Evolutionary conservation across 2,888 invertebrate genomes (phyloP).

Genomic region (Rugalucina vietnamica): DNA sequence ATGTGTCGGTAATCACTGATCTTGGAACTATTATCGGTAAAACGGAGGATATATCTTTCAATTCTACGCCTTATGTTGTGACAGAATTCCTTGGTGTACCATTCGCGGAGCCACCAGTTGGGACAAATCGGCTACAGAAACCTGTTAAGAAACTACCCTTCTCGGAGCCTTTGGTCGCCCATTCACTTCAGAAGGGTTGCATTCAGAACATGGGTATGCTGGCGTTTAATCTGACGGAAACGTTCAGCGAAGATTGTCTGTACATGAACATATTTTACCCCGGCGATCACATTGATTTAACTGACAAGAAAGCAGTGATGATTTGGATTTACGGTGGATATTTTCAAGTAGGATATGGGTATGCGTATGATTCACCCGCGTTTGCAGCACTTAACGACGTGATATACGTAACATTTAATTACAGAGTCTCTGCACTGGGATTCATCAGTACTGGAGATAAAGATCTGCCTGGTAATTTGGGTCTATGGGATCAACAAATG

Average conservation of each 20-base stretch:
- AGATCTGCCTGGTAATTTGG: conserved; percentile 22
- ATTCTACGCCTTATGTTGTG: not conserved
- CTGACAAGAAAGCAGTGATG: conserved; percentile 25
- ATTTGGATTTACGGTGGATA: conserved; percentile 39
- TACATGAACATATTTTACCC: conserved; percentile 35
- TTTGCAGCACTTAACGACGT: conserved; percentile 25
- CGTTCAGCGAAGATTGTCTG: conserved; percentile 32
- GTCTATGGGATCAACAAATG: conserved; percentile 49
- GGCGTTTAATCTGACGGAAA: not conserved
- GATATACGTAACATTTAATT: conserved; percentile 39
- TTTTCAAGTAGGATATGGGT: not conserved
- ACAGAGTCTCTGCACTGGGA: conserved; percentile 25
- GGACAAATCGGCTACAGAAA: conserved; percentile 15
- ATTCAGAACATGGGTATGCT: conserved; percentile 3
- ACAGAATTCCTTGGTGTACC: conserved; percentile 28
- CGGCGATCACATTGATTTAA: not conserved
- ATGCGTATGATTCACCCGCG: not conserved
- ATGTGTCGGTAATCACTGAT: conserved; percentile 10
- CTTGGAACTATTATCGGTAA: conserved; percentile 24
- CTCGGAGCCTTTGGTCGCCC: not conserved
- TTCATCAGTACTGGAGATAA: conserved; percentile 30
- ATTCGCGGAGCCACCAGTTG: conserved; percentile 24
- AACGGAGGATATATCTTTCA: not conserved
- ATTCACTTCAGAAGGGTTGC: not conserved
- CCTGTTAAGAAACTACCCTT: conserved; percentile 25